phyloP scores from a whole-genome alignment of 2,113 vertebrate genomes.

The Myrmecophaga tridactyla region DNA sequence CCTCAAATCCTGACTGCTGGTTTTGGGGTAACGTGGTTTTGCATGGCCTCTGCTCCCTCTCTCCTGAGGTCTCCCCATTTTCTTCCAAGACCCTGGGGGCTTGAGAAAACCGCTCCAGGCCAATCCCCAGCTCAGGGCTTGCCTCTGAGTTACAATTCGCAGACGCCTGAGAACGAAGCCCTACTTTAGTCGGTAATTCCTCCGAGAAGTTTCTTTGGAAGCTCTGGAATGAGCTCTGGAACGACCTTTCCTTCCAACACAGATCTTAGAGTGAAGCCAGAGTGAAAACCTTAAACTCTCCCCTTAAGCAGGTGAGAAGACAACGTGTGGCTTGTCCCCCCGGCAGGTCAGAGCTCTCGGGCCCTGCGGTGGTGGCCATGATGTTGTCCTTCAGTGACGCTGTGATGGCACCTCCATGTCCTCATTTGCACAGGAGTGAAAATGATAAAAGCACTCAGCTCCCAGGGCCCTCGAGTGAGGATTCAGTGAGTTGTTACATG shows the following conservation, averaged over 20 bases:
- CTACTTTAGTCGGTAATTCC: too few relatives aligned
- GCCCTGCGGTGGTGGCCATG: too few relatives aligned
- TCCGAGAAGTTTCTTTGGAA: conserved; percentile 45
- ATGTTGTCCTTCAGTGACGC: too few relatives aligned
- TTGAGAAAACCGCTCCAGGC: neutral
- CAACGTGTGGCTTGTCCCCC: too few relatives aligned
- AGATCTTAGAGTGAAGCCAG: neutral
- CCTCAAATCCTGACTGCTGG: neutral
- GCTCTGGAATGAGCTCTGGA: conserved; percentile 43
- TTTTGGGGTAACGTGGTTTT: neutral
- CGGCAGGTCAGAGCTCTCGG: too few relatives aligned
- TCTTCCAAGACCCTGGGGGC: neutral
- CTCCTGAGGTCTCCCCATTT: neutral
- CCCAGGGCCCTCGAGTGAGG: neutral
- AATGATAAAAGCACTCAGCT: neutral
- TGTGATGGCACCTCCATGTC: neutral
- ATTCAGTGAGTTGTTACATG: neutral
- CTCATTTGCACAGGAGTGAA: neutral
- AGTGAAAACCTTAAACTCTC: conserved; percentile 24
- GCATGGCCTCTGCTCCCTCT: neutral
- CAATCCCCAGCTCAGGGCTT: neutral
- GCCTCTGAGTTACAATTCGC: neutral
- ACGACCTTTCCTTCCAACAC: conserved; percentile 14
- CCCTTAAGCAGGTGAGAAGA: too few relatives aligned
- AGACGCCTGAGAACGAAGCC: neutral